Evolutionary conservation across 2,113 vertebrate genomes (phyloP).

Genomic region (Chaenogobius annularis): DNA sequence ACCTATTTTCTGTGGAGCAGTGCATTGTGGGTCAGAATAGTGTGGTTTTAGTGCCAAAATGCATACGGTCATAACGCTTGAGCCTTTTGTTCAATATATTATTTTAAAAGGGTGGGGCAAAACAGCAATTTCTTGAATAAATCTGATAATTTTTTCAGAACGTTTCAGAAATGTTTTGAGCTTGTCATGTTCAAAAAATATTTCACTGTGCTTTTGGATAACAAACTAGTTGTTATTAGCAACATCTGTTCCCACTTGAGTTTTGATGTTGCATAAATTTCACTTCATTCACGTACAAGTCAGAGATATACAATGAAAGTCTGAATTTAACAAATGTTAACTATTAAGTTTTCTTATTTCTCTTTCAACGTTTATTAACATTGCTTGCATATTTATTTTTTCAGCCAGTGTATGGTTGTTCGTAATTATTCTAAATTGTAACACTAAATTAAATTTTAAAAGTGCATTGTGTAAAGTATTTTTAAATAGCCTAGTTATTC

Average conservation of each 20-base stretch:
- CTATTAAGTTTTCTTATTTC: too few species aligned
- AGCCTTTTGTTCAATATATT: not conserved
- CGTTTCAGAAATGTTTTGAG: not conserved
- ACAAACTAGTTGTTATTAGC: not conserved
- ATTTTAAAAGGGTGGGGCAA: not conserved
- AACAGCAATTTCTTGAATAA: not conserved
- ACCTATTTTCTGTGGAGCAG: not conserved
- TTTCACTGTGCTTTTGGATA: not conserved
- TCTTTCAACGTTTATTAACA: too few species aligned
- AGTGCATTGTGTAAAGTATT: too few species aligned
- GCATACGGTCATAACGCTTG: not conserved
- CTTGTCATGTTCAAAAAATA: not conserved
- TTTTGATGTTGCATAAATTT: not conserved
- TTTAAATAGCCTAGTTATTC: too few species aligned
- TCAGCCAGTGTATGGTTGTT: too few species aligned
- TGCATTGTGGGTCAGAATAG: not conserved
- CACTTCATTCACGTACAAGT: not conserved
- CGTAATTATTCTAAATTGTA: too few species aligned
- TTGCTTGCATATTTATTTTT: too few species aligned
- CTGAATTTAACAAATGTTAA: not conserved
- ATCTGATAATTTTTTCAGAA: not conserved
- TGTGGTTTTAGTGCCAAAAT: not conserved
- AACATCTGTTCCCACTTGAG: not conserved
- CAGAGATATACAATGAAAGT: not conserved
- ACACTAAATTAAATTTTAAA: too few species aligned